Evolutionary conservation across 2,113 vertebrate species (phyloP).

Genomic region (Lamprotornis superbus): DNA sequence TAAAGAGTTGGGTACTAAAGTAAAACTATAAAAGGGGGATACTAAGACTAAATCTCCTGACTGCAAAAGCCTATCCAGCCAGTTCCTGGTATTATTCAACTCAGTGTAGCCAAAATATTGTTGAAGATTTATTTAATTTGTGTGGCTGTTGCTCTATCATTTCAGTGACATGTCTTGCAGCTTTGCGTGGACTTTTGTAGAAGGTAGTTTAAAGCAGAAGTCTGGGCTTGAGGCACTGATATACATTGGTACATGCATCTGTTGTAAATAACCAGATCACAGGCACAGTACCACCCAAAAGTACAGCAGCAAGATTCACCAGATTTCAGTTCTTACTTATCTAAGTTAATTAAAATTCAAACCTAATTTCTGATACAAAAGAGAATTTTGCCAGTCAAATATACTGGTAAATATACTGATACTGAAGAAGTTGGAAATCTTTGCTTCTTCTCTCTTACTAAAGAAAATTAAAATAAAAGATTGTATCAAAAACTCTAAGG

Average conservation of each 20-base stretch:
- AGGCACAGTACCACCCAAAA: not conserved
- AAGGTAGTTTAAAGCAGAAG: not conserved
- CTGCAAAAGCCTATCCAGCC: not conserved
- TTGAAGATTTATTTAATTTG: not conserved
- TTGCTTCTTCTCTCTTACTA: not conserved
- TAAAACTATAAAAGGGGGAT: not conserved
- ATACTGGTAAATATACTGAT: not conserved
- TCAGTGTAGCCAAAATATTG: not conserved
- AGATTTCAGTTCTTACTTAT: not conserved
- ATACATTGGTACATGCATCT: not conserved
- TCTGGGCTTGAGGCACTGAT: not conserved
- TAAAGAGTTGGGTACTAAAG: not conserved
- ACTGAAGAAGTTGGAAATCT: not conserved
- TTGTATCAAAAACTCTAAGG: not conserved
- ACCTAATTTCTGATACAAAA: not conserved
- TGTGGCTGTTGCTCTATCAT: not conserved
- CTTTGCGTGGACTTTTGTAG: not conserved
- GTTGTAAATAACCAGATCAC: not conserved
- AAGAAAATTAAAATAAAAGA: not conserved
- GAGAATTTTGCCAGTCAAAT: not conserved
- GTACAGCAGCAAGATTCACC: not conserved
- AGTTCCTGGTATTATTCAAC: not conserved
- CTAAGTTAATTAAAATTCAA: not conserved
- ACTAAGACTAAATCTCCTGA: not conserved
- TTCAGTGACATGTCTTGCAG: not conserved